These are phyloP conservation scores for Chrysopilus asiliformis DNA, from an alignment of 2,888 invertebrate genomes.

Conservation along the genomic window DNA sequence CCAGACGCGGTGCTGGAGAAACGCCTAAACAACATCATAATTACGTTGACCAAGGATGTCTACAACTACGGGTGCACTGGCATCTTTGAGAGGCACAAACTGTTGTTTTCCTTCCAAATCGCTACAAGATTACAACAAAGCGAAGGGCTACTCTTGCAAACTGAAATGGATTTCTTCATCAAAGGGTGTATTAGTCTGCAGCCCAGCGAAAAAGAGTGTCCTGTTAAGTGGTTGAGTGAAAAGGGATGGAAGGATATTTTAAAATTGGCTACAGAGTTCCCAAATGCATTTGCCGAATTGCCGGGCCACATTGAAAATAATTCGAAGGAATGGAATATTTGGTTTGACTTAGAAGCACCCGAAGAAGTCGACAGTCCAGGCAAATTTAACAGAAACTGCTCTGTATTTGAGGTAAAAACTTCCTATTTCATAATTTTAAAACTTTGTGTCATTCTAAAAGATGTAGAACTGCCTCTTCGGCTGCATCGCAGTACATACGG, in stretches of 20 bases:
- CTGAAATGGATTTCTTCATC: conserved; percentile 79
- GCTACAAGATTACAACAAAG: conserved; percentile 68
- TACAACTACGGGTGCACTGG: conserved; percentile 88
- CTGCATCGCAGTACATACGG: neutral
- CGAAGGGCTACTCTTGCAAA: conserved; percentile 46
- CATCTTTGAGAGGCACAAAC: conserved; percentile 82
- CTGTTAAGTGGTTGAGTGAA: conserved; percentile 57
- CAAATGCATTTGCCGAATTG: conserved; percentile 48
- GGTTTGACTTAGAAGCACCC: conserved; percentile 75
- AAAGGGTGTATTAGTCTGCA: conserved; percentile 72
- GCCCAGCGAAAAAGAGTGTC: conserved; percentile 50
- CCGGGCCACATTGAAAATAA: conserved; percentile 47
- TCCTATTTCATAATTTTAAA: no score
- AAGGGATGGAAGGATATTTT: conserved; percentile 75
- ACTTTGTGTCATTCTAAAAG: no score
- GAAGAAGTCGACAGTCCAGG: conserved; percentile 59
- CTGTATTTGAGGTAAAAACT: conserved; percentile 42
- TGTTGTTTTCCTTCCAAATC: conserved; percentile 85
- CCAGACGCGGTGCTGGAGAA: conserved; percentile 64
- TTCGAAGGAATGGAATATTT: conserved; percentile 53
- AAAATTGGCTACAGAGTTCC: conserved; percentile 55
- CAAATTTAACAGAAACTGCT: conserved; percentile 49
- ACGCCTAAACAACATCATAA: conserved; percentile 68
- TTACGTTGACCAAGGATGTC: conserved; percentile 71
- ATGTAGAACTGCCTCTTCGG: no score